These are phyloP conservation scores for Gisinianus flammeolus DNA, from an alignment of 2,888 invertebrate species.

Conservation along the genomic window DNA sequence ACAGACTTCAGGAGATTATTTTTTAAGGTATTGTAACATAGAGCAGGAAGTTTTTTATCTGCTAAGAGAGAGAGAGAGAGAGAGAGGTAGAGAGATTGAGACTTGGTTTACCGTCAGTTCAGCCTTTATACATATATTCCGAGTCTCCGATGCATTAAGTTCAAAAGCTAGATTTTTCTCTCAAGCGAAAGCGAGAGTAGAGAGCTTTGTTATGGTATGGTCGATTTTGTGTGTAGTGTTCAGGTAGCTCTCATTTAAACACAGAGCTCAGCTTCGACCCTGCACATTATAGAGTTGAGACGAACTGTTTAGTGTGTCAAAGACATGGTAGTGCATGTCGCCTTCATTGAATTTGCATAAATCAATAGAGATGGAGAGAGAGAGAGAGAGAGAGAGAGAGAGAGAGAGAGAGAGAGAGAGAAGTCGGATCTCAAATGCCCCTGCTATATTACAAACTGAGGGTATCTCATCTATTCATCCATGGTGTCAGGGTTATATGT, in stretches of 20 bases:
- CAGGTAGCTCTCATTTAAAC: not conserved
- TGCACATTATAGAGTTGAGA: not conserved
- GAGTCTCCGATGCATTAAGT: no score
- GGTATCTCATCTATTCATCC: conserved; percentile 2
- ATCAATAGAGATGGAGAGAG: conserved; percentile 28
- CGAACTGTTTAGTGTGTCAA: not conserved
- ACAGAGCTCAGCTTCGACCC: not conserved
- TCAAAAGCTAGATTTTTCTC: no score
- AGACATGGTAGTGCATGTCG: conserved; percentile 17
- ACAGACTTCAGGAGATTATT: no score
- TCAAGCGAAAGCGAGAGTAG: not conserved
- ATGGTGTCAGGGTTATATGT: conserved; percentile 2
- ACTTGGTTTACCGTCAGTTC: no score
- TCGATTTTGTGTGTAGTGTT: no score
- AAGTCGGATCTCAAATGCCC: conserved; percentile 4
- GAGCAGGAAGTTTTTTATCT: no score
- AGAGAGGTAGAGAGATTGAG: no score
- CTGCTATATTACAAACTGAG: not conserved
- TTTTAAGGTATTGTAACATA: no score
- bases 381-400: conserved; percentile 12
- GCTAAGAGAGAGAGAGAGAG: no score
- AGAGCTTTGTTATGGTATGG: not conserved
- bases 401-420: not conserved
- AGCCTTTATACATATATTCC: no score
- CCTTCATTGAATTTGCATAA: conserved; percentile 32